phyloP scores from a whole-genome alignment of 2,113 vertebrate genomes.

The Sylvietta virens region DNA sequence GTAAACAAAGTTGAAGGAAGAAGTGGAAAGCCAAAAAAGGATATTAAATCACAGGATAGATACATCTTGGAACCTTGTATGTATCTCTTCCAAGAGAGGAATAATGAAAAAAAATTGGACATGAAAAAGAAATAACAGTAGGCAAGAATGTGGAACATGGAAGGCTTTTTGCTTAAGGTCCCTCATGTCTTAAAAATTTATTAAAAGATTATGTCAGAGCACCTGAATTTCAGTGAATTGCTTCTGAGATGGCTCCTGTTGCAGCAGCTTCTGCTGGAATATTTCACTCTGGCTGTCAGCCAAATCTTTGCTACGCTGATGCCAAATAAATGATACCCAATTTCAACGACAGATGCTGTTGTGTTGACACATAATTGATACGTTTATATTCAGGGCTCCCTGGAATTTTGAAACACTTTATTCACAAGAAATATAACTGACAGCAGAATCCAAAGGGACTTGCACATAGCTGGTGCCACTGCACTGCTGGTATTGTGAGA shows the following conservation, averaged over 20 bases:
- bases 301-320: slow-evolving; percentile 29
- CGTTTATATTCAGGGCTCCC: not conserved
- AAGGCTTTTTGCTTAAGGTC: not conserved
- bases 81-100: not conserved
- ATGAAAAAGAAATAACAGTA: not conserved
- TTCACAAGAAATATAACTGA: not conserved
- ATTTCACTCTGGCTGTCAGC: slow-evolving; percentile 37
- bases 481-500: not conserved
- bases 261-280: slow-evolving; percentile 20
- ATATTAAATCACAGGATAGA: not conserved
- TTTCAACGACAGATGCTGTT: slow-evolving; percentile 43
- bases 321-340: slow-evolving; percentile 47
- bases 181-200: not conserved
- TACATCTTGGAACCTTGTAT: not conserved
- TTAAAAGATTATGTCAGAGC: not conserved
- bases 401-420: slow-evolving; percentile 23
- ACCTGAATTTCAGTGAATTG: not conserved
- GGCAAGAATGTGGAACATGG: not conserved
- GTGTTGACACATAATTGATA: slow-evolving; percentile 53
- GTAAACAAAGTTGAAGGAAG: not conserved
- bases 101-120: not conserved
- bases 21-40: not conserved
- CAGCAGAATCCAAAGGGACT: not conserved
- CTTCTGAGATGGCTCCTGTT: slow-evolving; percentile 7
- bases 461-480: not conserved